Base-by-base conservation (phyloP, 30 jellyfish, hydroid and myxozoan genomes). In the Aurelia coerulea region DNA sequence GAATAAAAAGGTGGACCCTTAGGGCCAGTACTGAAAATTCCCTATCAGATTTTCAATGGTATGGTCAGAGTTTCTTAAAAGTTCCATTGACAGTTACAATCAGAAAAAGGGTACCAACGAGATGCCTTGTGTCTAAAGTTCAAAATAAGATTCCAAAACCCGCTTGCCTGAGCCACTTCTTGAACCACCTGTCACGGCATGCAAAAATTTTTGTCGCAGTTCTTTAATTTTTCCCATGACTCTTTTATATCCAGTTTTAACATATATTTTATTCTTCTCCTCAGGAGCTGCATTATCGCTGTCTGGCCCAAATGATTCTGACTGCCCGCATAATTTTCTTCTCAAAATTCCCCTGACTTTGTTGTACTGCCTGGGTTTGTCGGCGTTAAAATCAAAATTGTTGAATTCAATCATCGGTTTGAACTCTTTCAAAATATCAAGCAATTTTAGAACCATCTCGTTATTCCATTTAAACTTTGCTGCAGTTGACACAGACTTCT, bases 401-500 rank as follows among this genome's bases (percentile, higher is more conserved):
- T n/a, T n/a, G 67, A 58, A 58, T 58, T 58, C 67, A 2, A 58
- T 58, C 67, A 5, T 58, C 6, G 67, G 5, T 58, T 58, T 58
- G 29, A 58, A 58, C 6, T 18, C 67, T 58, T 58, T 58, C 67
- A 58, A 58, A 7, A 2, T 58, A 58, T 15, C 29, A 7, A 58
- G 67, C 67, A 58, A 58, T 58, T 2, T 7, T 51, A 1, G 5
- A 65, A 18, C 76, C 76, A 65, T 2, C 10, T 2, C 76, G 10
- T 65, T 65, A 65, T 65, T 65, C 76, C 76, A 65, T 65, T 65
- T 65, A 65, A 65, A 65, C 42, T 65, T 65, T 65, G 67, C 67
- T 58, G 67, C 67, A 1, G 67, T 58, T 58, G 67, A 58, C 67
- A 58, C 67, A 58, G 67, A 58, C 67, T 58, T 58, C 67, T 58